Percentiles rank a stretch among this genome's conserved stretches.
Evolutionary conservation across 2,888 invertebrate species (phyloP).

Genomic region (Trachelus troglodyta): DNA sequence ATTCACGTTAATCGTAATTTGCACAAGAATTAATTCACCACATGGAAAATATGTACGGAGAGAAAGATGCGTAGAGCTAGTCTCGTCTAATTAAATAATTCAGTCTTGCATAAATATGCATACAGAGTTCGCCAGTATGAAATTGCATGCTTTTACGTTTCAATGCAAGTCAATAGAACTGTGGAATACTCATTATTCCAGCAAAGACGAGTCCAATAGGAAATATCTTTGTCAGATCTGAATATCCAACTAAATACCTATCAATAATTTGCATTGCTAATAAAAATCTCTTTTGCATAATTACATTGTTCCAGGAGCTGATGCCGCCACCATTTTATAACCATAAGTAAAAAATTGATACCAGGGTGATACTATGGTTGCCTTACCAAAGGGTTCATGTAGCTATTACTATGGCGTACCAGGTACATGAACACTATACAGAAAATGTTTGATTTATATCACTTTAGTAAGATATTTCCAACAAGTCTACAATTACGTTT

Average conservation of each 20-base stretch:
- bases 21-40: slow-evolving; percentile 11
- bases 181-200: neutral
- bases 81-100: neutral
- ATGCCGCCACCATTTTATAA: neutral
- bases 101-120: neutral
- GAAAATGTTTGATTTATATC: neutral
- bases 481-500: neutral
- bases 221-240: neutral
- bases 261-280: neutral
- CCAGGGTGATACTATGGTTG: neutral
- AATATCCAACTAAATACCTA: neutral
- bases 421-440: neutral
- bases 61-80: neutral
- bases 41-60: neutral
- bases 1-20: slow-evolving; percentile 21
- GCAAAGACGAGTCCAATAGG: neutral
- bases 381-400: neutral
- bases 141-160: neutral
- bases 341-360: neutral
- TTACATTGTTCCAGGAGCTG: neutral
- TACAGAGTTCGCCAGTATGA: neutral
- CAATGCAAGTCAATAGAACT: neutral
- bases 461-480: neutral
- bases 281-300: neutral
- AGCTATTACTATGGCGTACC: neutral